A percentile compares a stretch with the other conserved stretches of the same genome.
Evolutionary conservation across 2,888 invertebrate species (phyloP).

Genomic region (Prosapia bicincta): DNA sequence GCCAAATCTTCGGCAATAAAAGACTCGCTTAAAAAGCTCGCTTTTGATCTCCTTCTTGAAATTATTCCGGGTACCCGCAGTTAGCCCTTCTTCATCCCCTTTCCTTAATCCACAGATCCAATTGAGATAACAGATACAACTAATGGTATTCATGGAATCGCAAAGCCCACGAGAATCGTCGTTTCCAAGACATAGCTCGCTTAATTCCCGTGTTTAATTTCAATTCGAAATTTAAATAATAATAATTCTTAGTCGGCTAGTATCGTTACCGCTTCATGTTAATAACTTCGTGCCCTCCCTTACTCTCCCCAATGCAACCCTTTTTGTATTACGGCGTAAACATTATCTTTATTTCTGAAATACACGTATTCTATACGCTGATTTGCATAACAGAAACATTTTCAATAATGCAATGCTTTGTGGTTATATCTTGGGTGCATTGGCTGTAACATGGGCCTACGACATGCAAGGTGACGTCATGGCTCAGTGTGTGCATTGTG

Average conservation of each 20-base stretch:
- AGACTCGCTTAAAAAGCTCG: neutral
- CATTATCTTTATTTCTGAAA: neutral
- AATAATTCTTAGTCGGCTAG: conserved; percentile 1
- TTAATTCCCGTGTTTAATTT: neutral
- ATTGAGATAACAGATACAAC: neutral
- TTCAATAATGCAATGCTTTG: neutral
- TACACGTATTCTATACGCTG: neutral
- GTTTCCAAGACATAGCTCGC: conserved; percentile 2
- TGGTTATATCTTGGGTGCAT: neutral
- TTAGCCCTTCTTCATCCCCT: neutral
- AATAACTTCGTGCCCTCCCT: neutral
- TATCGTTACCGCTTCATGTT: neutral
- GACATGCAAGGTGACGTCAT: neutral
- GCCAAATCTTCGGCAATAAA: no score
- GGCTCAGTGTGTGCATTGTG: neutral
- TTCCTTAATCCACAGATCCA: conserved; percentile 2
- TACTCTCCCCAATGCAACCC: neutral
- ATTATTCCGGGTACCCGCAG: neutral
- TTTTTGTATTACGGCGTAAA: neutral
- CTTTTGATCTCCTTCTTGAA: neutral
- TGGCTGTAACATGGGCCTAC: neutral
- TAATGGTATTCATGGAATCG: conserved; percentile 2
- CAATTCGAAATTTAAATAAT: neutral
- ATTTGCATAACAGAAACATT: neutral
- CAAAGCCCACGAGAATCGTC: neutral